A percentile compares a stretch with the other conserved stretches of the same genome.
Evolutionary conservation across 2,888 invertebrate genomes (phyloP).

Genomic region (Cerastis leucographa): DNA sequence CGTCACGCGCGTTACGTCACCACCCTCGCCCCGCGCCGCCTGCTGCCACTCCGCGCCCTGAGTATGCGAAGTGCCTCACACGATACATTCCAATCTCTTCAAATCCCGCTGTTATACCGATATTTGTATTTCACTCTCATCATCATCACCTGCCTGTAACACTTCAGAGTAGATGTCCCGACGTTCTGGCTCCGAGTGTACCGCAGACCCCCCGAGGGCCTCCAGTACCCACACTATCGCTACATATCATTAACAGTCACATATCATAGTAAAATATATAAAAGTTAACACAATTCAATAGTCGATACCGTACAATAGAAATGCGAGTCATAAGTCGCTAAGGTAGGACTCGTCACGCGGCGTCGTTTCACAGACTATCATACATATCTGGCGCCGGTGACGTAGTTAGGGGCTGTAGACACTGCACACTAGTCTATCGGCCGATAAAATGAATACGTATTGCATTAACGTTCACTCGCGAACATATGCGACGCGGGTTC

Average conservation of each 20-base stretch:
- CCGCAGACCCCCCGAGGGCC: constrained; percentile 19
- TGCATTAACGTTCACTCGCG: constrained; percentile 11
- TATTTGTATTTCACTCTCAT: neutral
- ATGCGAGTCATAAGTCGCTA: constrained; percentile 38
- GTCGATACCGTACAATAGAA: constrained; percentile 44
- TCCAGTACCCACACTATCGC: constrained; percentile 36
- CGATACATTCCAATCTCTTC: constrained; percentile 16
- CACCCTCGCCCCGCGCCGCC: constrained; percentile 41
- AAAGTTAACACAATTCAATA: constrained; percentile 47
- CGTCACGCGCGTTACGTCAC: constrained; percentile 16
- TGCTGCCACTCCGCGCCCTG: constrained; percentile 23
- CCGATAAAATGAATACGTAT: neutral
- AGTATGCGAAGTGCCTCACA: constrained; percentile 20
- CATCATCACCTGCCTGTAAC: neutral
- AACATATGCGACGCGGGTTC: constrained; percentile 22
- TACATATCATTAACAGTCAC: constrained; percentile 38
- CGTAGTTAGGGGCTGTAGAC: neutral
- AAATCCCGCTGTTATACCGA: neutral
- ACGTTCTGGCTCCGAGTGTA: constrained; percentile 16
- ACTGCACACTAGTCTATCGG: constrained; percentile 15
- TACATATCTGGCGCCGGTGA: constrained; percentile 16
- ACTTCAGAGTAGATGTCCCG: neutral
- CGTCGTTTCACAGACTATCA: constrained; percentile 13
- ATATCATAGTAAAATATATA: constrained; percentile 45
- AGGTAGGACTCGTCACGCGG: constrained; percentile 16